Base-by-base conservation (phyloP, 2,888 invertebrate genomes). In the Dolichomitus sp. region DNA sequence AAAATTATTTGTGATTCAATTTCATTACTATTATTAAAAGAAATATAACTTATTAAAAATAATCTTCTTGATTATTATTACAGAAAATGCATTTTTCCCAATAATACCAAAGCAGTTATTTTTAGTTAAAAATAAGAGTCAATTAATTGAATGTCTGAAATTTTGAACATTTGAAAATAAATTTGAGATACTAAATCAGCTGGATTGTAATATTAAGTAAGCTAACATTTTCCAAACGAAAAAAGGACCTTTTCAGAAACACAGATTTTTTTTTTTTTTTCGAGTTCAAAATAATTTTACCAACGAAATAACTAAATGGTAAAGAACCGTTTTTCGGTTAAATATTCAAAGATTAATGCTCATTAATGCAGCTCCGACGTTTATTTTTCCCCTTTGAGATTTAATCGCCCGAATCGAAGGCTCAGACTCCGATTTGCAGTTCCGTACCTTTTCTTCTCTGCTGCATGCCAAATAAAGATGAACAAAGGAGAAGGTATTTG, bases 401-500 rank as follows among this genome's bases (percentile, higher is more conserved):
- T 59, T 1, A n/a, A 11, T 59, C n/a, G 4, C 37, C 7, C n/a
- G 1, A n/a, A 30, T 59, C n/a, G 11, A 54, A 27, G 0, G 9
- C 33, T 37, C 37, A 37, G 40, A 37, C 19, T 61, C 11, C 17
- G 37, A 61, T 61, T 61, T 37, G 37, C 61, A 37, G 11, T 19
- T 61, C 19, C 14, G 9, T 11, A 7, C 11, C 33, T 63, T 77
- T 77, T 63, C 63, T 69, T 78, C 57, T 78, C 65, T 19, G 23
- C 48, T n/a, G 61, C 61, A 33, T 19, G 40, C 33, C 79, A 63
- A 54, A 72, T 45, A 54, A 66, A 12, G 33, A 61, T 59, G n/a
- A 65, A 79, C 72, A 82, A 82, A 65, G 72, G 33, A 40, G 17
- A 66, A 37, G 17, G 14, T 17, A 37, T 17, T 77, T 52, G 75